These are phyloP conservation scores for Bucco capensis DNA, from an alignment of 2,113 vertebrate species.

Conservation along the genomic window DNA sequence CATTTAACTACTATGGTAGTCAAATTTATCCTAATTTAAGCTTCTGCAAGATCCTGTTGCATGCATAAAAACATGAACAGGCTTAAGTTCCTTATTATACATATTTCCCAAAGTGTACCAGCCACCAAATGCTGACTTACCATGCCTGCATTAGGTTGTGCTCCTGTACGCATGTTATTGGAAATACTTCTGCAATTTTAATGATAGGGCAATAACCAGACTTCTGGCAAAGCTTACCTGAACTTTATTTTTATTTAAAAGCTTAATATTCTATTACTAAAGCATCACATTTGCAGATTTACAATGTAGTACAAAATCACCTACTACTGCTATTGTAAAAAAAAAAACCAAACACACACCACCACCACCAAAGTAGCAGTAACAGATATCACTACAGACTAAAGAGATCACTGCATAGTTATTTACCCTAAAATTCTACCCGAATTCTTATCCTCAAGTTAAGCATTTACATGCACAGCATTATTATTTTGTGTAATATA, in stretches of 20 bases:
- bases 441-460: neutral
- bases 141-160: neutral
- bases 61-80: neutral
- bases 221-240: neutral
- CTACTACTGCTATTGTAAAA: neutral
- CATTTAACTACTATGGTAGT: neutral
- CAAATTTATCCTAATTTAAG: neutral
- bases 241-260: neutral
- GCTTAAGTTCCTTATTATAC: neutral
- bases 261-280: neutral
- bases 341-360: neutral
- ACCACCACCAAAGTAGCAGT: neutral
- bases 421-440: neutral
- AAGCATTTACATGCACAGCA: neutral
- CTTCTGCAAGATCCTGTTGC: neutral
- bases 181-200: neutral
- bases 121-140: neutral
- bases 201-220: neutral
- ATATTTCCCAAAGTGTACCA: neutral
- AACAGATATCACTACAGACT: neutral
- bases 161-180: accelerated
- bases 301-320: neutral
- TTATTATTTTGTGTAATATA: neutral
- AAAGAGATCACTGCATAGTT: neutral
- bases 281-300: neutral